A percentile compares a stretch with the other conserved stretches of the same genome.
phyloP scores from a whole-genome alignment of 2,797 vertebrate species.

The Notolabrus celidotus region DNA sequence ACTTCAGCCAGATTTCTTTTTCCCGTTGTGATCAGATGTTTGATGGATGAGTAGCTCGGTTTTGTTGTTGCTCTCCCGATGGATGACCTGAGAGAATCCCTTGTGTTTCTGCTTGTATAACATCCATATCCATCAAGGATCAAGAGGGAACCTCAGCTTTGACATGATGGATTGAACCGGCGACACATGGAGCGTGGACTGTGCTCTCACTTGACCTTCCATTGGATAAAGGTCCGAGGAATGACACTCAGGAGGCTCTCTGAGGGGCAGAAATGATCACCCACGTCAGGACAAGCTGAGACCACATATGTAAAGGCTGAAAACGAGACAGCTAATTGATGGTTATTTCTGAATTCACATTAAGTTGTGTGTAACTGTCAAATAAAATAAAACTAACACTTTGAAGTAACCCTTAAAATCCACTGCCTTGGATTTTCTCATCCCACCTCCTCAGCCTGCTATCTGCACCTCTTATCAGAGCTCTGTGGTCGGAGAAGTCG shows the following conservation, averaged over 20 bases:
- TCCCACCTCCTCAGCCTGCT: neutral
- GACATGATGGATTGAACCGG: conserved; percentile 62
- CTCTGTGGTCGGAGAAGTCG: conserved; percentile 36
- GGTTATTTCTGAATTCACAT: neutral
- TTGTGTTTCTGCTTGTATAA: neutral
- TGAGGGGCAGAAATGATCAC: conserved; percentile 26
- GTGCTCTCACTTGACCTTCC: conserved; percentile 70
- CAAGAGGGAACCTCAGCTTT: conserved; percentile 30
- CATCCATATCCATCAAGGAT: conserved; percentile 55
- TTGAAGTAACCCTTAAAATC: neutral
- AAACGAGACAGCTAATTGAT: neutral
- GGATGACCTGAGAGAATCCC: neutral
- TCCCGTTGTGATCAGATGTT: neutral
- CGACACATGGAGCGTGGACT: conserved; percentile 60
- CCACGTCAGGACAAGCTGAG: conserved; percentile 8
- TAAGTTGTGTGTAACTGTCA: neutral
- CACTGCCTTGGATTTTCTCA: neutral
- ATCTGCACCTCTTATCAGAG: conserved; percentile 32
- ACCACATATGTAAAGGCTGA: neutral
- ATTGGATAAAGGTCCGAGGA: conserved; percentile 41
- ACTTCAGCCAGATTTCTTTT: neutral
- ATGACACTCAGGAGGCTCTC: conserved; percentile 59
- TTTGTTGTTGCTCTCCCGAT: conserved; percentile 22
- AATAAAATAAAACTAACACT: neutral
- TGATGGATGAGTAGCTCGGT: conserved; percentile 7